Evolutionary conservation across 2,888 invertebrate genomes (phyloP), one percentile per base, ranked within the genome.

Genomic region (Pterostichus niger): DNA sequence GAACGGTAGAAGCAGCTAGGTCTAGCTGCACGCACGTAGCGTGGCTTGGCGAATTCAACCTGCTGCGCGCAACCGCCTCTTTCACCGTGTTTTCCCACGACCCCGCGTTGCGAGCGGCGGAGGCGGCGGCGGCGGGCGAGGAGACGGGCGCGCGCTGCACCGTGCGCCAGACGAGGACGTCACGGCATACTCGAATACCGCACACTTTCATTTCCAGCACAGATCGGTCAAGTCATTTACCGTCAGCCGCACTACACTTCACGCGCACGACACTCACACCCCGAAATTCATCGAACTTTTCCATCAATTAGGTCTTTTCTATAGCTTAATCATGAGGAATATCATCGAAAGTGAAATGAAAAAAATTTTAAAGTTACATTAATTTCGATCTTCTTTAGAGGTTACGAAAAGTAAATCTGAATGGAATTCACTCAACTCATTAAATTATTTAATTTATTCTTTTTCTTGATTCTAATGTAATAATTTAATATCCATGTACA

Each of bases 81-180:
- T 87, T 86, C 86, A 85, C 86, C 85, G 85, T 80, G 78, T 80
- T 85, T 86, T 86, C 86, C 85, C 86, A 86, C 86, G 86, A 86
- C 86, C 86, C 85, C 85, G 84, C 76, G 52, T 13, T 24, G 46
- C 15, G 68, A 13, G 15, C 13, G 17, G 35, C 35, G 44, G 68
- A 6, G 35, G 35, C 35, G 59, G 35, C 13, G 68, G 68, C 13
- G 44, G 15, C 13, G 13, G 40, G 40, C 59, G 59, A 17, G 59
- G 49, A 49, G 49, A 49, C 49, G 64, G 64, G 52, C 75, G 75
- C 54, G 56, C 56, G 77, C 68, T 56, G 56, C 56, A 56, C 56
- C 56, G 10, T 64, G 64, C 75, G 75, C 49, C 17, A 44, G 33
- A 35, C 35, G 44, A 40, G 54, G 54, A 54, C 54, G 24, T 44